Conservation (phyloP, 2,888 invertebrate species). For the Campaea margaritaria region DNA sequence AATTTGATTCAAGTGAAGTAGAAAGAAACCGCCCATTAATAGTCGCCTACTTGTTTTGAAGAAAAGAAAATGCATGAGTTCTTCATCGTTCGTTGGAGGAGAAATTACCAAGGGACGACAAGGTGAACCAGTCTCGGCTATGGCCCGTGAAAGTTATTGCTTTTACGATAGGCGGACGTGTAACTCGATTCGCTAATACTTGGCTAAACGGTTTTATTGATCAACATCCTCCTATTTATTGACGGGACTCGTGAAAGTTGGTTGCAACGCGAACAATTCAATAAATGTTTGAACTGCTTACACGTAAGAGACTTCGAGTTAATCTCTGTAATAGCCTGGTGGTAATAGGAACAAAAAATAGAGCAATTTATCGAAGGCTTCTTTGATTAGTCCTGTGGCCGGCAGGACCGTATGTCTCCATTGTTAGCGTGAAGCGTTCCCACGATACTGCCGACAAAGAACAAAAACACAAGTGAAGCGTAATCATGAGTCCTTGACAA, state of each 20-base stretch:
- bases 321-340: conserved; percentile 30
- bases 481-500: conserved; percentile 58
- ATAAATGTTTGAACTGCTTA: conserved; percentile 24
- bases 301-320: conserved; percentile 17
- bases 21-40: conserved; percentile 74
- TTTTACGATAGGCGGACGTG: conserved; percentile 44
- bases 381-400: conserved; percentile 39
- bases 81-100: conserved; percentile 63
- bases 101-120: conserved; percentile 72
- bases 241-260: conserved; percentile 34
- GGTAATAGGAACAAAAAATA: conserved; percentile 31
- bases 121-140: conserved; percentile 71
- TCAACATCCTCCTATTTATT: conserved; percentile 23
- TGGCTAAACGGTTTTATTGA: conserved; percentile 40
- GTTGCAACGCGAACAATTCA: conserved; percentile 15
- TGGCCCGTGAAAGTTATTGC: conserved; percentile 78
- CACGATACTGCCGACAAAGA: conserved; percentile 47
- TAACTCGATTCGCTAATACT: conserved; percentile 44
- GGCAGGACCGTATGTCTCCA: conserved; percentile 44
- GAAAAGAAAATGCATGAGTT: conserved; percentile 79
- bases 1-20: conserved; percentile 69
- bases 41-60: conserved; percentile 74
- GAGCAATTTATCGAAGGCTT: conserved; percentile 42
- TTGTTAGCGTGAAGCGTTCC: conserved; percentile 48
- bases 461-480: conserved; percentile 49